phyloP scores from a whole-genome alignment of 2,113 vertebrate genomes.

The Campylomormyrus numenius region DNA sequence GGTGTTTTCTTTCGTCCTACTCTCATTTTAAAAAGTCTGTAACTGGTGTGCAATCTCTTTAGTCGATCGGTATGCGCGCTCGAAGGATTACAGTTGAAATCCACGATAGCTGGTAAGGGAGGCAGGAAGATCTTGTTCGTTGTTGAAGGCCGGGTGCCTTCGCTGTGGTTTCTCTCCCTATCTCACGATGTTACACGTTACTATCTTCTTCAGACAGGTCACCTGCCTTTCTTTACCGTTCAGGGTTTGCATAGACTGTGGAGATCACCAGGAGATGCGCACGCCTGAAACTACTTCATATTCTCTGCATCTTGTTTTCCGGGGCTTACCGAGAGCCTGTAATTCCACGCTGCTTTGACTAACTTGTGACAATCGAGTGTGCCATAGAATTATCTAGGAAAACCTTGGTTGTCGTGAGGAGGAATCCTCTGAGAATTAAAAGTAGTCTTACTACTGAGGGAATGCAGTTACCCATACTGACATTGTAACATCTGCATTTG shows the following conservation, averaged over 20 bases:
- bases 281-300: background rate
- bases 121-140: background rate
- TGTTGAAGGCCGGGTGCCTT: background rate
- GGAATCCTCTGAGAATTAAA: background rate
- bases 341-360: background rate
- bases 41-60: background rate
- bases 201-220: background rate
- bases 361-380: constrained; percentile 15
- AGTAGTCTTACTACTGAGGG: background rate
- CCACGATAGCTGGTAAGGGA: background rate
- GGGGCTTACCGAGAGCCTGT: background rate
- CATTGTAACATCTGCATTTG: background rate
- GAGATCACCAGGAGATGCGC: background rate
- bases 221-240: constrained; percentile 14
- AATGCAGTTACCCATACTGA: background rate
- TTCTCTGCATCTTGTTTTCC: background rate
- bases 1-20: background rate
- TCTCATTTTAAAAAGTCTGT: background rate
- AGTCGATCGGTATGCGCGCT: background rate
- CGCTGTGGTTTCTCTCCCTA: background rate
- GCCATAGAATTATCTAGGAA: background rate
- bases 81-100: background rate
- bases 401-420: background rate
- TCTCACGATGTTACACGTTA: background rate
- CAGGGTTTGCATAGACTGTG: background rate